Percentiles rank a stretch among this genome's conserved stretches.
Evolutionary conservation across 2,888 invertebrate species (phyloP).

Genomic region (Chironomus tentans): DNA sequence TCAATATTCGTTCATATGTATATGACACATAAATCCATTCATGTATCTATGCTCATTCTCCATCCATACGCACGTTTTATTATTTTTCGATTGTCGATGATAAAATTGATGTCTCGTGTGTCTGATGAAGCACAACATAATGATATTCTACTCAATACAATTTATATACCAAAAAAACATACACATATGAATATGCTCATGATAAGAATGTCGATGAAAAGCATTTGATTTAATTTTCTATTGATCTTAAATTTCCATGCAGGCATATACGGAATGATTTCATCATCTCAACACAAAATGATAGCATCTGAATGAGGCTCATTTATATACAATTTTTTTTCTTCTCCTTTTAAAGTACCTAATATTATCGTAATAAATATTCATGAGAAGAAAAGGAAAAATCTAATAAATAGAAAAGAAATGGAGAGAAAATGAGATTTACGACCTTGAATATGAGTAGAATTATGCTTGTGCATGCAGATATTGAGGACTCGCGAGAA

Average conservation of each 20-base stretch:
- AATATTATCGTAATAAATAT: background rate
- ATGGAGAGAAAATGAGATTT: conserved; percentile 5
- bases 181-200: background rate
- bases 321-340: too few relatives aligned
- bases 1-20: background rate
- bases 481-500: background rate
- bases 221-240: background rate
- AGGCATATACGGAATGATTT: background rate
- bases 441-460: background rate
- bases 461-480: background rate
- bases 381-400: background rate
- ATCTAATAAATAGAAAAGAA: too few relatives aligned
- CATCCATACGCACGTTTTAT: conserved; percentile 3
- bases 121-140: background rate
- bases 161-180: too few relatives aligned
- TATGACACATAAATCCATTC: too few relatives aligned
- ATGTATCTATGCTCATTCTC: background rate
- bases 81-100: background rate
- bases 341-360: too few relatives aligned
- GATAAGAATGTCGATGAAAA: background rate
- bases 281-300: background rate
- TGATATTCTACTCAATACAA: background rate
- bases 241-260: background rate
- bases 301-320: background rate
- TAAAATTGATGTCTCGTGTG: conserved; percentile 1